These are phyloP conservation scores for Xanthorhoe designata DNA, from an alignment of 2,888 invertebrate genomes.

Conservation along the genomic window DNA sequence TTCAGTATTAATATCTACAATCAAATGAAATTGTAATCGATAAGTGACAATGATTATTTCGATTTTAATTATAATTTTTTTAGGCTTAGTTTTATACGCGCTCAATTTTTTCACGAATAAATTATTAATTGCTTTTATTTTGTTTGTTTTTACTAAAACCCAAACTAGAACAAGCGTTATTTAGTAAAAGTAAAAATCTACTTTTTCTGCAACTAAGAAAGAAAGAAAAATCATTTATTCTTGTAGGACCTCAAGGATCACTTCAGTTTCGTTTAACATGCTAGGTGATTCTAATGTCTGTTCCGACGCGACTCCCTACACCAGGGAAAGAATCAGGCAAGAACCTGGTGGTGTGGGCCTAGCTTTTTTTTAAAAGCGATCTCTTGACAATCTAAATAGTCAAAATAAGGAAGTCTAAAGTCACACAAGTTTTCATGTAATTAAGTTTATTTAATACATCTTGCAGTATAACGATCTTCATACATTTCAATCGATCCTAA, in stretches of 20 bases:
- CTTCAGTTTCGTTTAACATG: no score
- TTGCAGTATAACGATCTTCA: conserved; percentile 56
- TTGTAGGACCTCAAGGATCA: no score
- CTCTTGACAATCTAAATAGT: no score
- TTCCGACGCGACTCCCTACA: no score
- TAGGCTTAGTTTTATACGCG: conserved; percentile 76
- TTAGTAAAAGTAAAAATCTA: no score
- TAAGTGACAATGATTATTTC: conserved; percentile 53
- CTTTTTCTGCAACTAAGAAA: no score
- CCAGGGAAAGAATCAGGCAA: no score
- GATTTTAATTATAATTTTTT: conserved; percentile 57
- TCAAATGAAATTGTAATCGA: conserved; percentile 45
- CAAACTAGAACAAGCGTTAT: no score
- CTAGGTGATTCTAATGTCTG: no score
- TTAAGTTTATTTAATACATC: conserved; percentile 68
- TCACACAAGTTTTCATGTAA: conserved; percentile 44
- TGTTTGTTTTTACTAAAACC: conserved; percentile 32
- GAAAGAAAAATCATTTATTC: no score
- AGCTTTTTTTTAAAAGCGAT: no score
- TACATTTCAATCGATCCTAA: conserved; percentile 43
- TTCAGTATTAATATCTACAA: conserved; percentile 49
- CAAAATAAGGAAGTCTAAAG: neutral
- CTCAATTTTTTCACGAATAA: conserved; percentile 83
- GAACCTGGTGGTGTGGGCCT: no score
- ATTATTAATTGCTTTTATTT: conserved; percentile 71